phyloP scores from a whole-genome alignment of 1,140 invertebrate species.

The Macrobrachium nipponense region DNA sequence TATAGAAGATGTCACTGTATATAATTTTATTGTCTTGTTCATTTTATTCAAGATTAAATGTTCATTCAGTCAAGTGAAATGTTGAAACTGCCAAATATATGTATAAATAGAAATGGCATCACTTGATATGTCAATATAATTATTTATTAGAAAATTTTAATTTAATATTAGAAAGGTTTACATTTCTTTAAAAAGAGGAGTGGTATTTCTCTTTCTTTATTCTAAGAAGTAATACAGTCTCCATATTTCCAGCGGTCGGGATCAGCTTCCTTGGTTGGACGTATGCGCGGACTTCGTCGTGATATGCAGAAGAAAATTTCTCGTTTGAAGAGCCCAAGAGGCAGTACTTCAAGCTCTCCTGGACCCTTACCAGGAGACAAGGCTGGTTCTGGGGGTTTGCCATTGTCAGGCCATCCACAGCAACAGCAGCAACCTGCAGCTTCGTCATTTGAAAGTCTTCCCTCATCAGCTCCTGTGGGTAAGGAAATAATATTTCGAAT shows the following conservation, averaged over 20 bases:
- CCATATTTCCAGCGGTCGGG: constrained; percentile 47
- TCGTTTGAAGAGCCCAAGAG: constrained; percentile 69
- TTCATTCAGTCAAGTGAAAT: too few species aligned
- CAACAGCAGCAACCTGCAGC: constrained; percentile 5
- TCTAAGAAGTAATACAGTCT: too few species aligned
- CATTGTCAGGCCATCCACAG: background rate
- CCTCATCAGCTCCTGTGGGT: constrained; percentile 36
- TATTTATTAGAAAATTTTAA: too few species aligned
- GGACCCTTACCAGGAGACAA: constrained; percentile 22
- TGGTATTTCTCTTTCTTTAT: too few species aligned
- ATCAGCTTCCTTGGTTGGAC: constrained; percentile 76
- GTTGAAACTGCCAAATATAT: too few species aligned
- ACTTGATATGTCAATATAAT: too few species aligned
- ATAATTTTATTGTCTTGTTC: too few species aligned
- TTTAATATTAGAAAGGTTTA: too few species aligned
- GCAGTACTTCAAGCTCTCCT: constrained; percentile 50
- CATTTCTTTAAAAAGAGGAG: too few species aligned
- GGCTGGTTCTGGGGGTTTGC: background rate
- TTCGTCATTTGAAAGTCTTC: constrained; percentile 46
- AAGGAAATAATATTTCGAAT: background rate
- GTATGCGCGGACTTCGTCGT: constrained; percentile 79
- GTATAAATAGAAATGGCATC: too few species aligned
- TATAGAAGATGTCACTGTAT: too few species aligned
- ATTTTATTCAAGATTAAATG: background rate
- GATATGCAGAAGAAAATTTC: constrained; percentile 83